Evolutionary conservation across 2,113 vertebrate species (phyloP), one percentile per base, ranked within the genome.

Genomic region (Silurus meridionalis): DNA sequence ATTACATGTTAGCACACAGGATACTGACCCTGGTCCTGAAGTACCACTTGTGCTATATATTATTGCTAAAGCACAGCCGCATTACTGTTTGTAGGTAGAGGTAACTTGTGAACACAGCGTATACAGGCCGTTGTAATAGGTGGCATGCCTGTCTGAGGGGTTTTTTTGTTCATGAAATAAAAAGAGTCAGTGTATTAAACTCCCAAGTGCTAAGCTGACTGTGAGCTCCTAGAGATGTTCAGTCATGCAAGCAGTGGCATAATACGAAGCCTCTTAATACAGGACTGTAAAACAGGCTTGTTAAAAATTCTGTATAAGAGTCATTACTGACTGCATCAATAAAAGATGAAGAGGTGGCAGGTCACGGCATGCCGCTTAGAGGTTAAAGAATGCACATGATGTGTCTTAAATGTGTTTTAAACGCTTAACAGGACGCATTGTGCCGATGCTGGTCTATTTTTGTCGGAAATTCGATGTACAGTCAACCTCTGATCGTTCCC

Each of bases 321-420:
- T 85, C 83, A 86, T 87, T 83, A 80, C 82, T 84, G 84, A 63
- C 67, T 69, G 25, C 86, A 85, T 86, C 87, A 87, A 83, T 91
- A 89, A 90, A 91, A 89, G 85, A 88, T 86, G 82, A 82, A 81
- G 82, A 50, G 61, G n/a, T 61, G 86, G 79, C 90, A 88, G 81
- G 89, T 85, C 81, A 37, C 60, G 72, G 81, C 83, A 85, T 23
- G 89, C 58, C 6, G 75, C 71, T n/a, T 28, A 37, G 46, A 63
- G 55, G 84, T 46, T 66, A 83, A 17, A 23, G 67, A 74, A 60
- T 67, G 0, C 25, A 48, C n/a, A 13, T n/a, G 10, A 28, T 25
- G 58, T 77, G 71, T 17, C 60, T 87, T 75, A 60, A 63, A 21
- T 53, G 6, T 13, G 19, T 21, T 55, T 67, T 55, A 61, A 52